Evolutionary conservation across 2,888 invertebrate species (phyloP), one percentile per base, ranked within the genome.

Genomic region (Tanaodytes sp.): DNA sequence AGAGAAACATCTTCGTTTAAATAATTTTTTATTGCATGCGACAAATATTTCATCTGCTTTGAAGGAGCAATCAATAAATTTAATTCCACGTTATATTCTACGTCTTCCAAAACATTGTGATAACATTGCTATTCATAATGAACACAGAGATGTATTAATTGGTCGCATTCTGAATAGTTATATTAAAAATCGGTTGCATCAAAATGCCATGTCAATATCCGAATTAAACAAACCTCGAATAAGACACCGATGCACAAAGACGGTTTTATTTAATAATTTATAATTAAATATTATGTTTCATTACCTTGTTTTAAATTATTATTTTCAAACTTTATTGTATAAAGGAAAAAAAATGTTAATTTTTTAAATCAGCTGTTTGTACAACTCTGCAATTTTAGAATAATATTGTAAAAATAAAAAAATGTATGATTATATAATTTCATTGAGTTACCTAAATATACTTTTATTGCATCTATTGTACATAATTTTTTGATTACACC

Each of bases 191-290:
- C 18, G 43, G 19, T 5, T 43, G 5, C 23, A 15, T n/a, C 11
- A 43, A 23, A 43, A 15, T 27, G 14, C 27, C 14, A n/a, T n/a
- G 6, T 14, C 12, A 4, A 14, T 8, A 27, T 12, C 27, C 3
- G 14, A 43, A 12, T 18, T 12, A 4, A 12, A 12, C 3, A 27
- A 6, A 27, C 43, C 27, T 27, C 18, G 43, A 27, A 27, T 43
- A 27, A 43, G 43, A 27, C 43, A 43, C 15, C 27, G 12, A 2
- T 43, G 23, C 11, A 18, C 43, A 43, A 43, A 43, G 14, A 12
- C 23, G 3, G 18, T 43, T 14, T 27, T 43, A 12, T 43, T 43
- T 43, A 14, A 23, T 2, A 20, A 43, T 27, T 18, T 40, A n/a
- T 40, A 19, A 40, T 33, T n/a, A n/a, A 8, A 8, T 23, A 23